Percentiles rank a stretch among this genome's conserved stretches.
phyloP scores from a whole-genome alignment of 2,797 vertebrate species.

The Cynopterus sphinx region DNA sequence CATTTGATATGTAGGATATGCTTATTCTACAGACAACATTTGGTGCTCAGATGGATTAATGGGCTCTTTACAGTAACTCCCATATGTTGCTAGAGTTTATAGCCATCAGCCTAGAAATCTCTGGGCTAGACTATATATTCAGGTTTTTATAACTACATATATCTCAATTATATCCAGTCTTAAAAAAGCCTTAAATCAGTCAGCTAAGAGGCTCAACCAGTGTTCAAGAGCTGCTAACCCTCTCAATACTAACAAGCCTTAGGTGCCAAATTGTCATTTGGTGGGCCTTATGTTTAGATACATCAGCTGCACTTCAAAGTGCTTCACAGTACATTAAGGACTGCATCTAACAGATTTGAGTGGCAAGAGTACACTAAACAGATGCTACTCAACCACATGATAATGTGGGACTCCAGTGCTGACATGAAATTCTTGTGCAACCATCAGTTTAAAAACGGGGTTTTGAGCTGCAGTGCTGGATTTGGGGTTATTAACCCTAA shows the following conservation, averaged over 20 bases:
- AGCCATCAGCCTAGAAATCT: not conserved
- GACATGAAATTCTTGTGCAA: not conserved
- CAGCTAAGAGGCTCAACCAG: not conserved
- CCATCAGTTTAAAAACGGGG: not conserved
- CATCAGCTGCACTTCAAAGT: not conserved
- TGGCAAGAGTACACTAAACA: not conserved
- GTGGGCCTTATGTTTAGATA: not conserved
- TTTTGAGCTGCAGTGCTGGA: not conserved
- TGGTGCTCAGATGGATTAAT: not conserved
- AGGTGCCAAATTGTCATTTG: not conserved
- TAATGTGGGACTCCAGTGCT: not conserved
- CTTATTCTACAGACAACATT: slow-evolving; percentile 11
- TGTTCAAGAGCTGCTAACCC: slow-evolving; percentile 18
- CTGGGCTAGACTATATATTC: not conserved
- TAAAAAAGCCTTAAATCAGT: slow-evolving; percentile 24
- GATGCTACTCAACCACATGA: not conserved
- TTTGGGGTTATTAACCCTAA: not conserved
- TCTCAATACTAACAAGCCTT: not conserved
- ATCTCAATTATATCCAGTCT: not conserved
- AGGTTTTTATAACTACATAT: not conserved
- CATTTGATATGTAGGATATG: not conserved
- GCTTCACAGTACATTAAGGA: not conserved
- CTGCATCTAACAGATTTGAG: not conserved
- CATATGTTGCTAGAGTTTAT: not conserved
- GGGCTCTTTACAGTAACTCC: not conserved